These are phyloP conservation scores for Trichopoda pennipes DNA, from an alignment of 2,888 invertebrate genomes.

Conservation along the genomic window DNA sequence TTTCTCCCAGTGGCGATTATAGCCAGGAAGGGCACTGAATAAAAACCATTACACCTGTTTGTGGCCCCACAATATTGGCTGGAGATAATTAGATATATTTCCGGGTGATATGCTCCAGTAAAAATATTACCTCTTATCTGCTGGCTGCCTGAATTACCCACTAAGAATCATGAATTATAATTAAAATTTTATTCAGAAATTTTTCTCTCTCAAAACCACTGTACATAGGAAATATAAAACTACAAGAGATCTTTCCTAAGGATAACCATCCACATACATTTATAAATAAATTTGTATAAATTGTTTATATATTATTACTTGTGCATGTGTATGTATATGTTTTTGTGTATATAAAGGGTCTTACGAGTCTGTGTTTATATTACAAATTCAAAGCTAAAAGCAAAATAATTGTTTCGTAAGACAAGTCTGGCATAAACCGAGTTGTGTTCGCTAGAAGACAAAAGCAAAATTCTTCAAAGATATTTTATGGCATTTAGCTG, in stretches of 20 bases:
- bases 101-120: too few species aligned
- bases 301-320: not conserved
- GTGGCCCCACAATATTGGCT: too few species aligned
- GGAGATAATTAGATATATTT: too few species aligned
- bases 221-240: slow-evolving; percentile 44
- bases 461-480: slow-evolving; percentile 17
- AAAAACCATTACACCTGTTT: too few species aligned
- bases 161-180: too few species aligned
- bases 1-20: too few species aligned
- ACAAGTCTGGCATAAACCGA: slow-evolving; percentile 45
- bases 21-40: too few species aligned
- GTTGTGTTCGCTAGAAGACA: slow-evolving; percentile 3
- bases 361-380: slow-evolving; percentile 22
- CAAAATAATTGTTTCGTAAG: slow-evolving; percentile 57
- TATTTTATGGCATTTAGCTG: slow-evolving; percentile 56
- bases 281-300: not conserved
- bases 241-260: slow-evolving; percentile 30
- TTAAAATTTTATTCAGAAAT: not conserved
- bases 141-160: too few species aligned
- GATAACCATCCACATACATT: not conserved
- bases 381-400: slow-evolving; percentile 49
- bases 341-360: not conserved
- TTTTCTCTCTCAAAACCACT: not conserved
- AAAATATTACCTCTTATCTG: too few species aligned
- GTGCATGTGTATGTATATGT: not conserved